phyloP scores from a whole-genome alignment of 2,113 vertebrate species.

The Heteronetta atricapilla region DNA sequence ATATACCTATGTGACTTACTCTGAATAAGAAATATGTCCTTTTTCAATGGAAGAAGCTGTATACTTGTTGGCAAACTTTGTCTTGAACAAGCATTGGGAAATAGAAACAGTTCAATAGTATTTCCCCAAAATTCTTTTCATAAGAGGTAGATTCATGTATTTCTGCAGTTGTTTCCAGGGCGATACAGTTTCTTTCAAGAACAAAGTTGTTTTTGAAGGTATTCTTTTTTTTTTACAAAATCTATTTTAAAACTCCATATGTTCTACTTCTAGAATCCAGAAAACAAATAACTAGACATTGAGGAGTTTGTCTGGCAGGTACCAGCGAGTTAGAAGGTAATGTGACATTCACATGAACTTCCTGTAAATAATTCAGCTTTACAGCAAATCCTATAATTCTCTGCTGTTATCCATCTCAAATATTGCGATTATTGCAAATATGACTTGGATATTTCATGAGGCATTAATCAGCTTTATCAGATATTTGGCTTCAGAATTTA shows the following conservation, averaged over 20 bases:
- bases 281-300: neutral
- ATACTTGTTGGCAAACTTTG: neutral
- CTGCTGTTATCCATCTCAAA: slow-evolving; percentile 63
- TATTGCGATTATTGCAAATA: slow-evolving; percentile 67
- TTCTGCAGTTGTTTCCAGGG: neutral
- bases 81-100: slow-evolving; percentile 18
- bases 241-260: neutral
- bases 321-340: neutral
- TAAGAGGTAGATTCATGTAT: neutral
- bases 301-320: slow-evolving; percentile 9
- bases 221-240: neutral
- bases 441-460: slow-evolving; percentile 38
- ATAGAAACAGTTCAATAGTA: slow-evolving; percentile 7
- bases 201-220: neutral
- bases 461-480: slow-evolving; percentile 69
- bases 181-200: neutral
- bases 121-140: neutral
- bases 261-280: neutral
- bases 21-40: neutral
- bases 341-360: slow-evolving; percentile 58
- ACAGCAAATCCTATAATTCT: slow-evolving; percentile 60
- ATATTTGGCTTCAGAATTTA: slow-evolving; percentile 59
- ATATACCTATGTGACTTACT: neutral
- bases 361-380: slow-evolving; percentile 54
- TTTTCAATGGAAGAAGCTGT: neutral